Evolutionary conservation across 2,797 vertebrate species (phyloP), one percentile per base, ranked within the genome.

Genomic region (Liparis tanakae): DNA sequence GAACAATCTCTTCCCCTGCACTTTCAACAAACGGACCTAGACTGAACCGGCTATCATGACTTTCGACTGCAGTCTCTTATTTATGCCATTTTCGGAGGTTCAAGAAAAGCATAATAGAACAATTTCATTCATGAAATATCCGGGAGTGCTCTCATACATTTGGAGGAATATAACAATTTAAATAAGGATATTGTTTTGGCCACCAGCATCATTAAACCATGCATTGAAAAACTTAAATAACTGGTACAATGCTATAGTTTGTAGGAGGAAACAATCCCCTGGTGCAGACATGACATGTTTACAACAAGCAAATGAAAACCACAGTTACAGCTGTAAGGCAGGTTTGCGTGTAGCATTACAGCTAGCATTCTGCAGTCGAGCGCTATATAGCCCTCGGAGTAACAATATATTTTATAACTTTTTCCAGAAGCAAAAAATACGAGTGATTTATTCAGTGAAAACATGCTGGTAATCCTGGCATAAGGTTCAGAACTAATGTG

Each of bases 1-100:
- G 65, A 80, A 72, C 70, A 68, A 53, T 72, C 53, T 70, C 63
- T 63, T 37, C 67, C 15, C 67, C 61, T 66, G 58, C 56, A 65
- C 65, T 25, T 83, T 80, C 57, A 75, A 22, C 67, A 80, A 64
- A 55, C 50, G 6, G 54, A 68, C 56, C 14, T 41, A 64, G 34
- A 81, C 64, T 46, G 12, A 57, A 33, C 63, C 57, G 58, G 61
- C 70, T 7, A 14, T 44, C 46, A 71, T 34, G 33, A 51, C 25
- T 57, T 72, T 44, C 66, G 6, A 44, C 50, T 43, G 50, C 56
- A 41, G 54, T 56, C 57, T 39, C 34, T 7, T 22, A 6, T 6
- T 37, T 58, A 13, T 39, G 33, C n/a, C 15, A n/a, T 54, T 53
- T 71, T 51, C 50, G 50, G 17, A 36, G 36, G 41, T 55, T 7